Evolutionary conservation across 2,888 invertebrate genomes (phyloP), one percentile per base, ranked within the genome.

Genomic region (Tuta absoluta): DNA sequence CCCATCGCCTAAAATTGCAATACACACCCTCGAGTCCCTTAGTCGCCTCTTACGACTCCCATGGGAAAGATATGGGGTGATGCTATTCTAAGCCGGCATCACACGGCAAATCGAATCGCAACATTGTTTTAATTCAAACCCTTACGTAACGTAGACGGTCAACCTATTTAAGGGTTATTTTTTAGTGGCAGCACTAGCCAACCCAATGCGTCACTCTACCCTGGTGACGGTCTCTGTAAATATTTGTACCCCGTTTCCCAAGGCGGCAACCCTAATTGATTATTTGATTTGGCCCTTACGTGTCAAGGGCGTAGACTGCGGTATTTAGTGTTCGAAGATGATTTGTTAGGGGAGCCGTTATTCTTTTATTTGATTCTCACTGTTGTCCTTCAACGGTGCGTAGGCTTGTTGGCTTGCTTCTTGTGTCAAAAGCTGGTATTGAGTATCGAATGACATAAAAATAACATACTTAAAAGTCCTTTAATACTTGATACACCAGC

Each of bases 211-310:
- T 79, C 78, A 77, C n/a, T 73, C 10, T 63, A 67, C 71, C 69
- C 23, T 38, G 37, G 17, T 69, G 76, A 75, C 76, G 71, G 72
- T 75, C 62, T 75, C 62, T 51, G 66, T 77, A 80, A 85, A 86
- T 81, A 80, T 85, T 85, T 81, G 75, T 70, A 63, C 73, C 69
- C 71, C 72, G 69, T 69, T 67, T 68, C 73, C 71, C 65, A 67
- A 72, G 72, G 73, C 74, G 69, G 69, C 69, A 72, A 73, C 76
- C 77, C 78, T 80, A 80, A 75, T 80, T 78, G 77, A 70, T 74
- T 82, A 78, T 80, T 78, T 80, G 76, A 64, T 72, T 75, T 74
- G 72, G 65, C 70, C 69, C 73, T 75, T 19, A n/a, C n/a, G 28
- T 53, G 56, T 56, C 56, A 56, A 56, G 56, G 56, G 56, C 56